These are phyloP conservation scores for Drosophila takahashii DNA, from an alignment of 1,140 invertebrate species.

Conservation along the genomic window DNA sequence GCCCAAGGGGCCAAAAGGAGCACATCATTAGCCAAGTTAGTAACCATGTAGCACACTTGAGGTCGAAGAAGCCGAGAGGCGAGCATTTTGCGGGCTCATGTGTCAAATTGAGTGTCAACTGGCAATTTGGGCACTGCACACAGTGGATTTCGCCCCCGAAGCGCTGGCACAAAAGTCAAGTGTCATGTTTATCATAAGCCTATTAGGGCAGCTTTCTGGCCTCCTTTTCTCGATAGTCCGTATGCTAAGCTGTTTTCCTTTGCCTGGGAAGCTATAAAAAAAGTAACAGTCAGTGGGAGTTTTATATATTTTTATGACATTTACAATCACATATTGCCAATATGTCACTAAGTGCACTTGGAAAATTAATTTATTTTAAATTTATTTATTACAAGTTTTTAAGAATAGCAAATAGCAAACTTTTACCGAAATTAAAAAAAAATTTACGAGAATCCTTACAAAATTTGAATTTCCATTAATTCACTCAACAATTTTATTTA, in stretches of 20 bases:
- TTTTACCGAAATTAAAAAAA: too few species aligned
- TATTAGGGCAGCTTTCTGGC: constrained; percentile 71
- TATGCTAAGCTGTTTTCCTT: background rate
- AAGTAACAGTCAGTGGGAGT: constrained; percentile 15
- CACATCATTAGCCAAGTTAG: constrained; percentile 76
- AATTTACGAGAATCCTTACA: too few species aligned
- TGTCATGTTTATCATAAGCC: constrained; percentile 83
- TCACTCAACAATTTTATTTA: too few species aligned
- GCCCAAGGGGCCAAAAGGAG: constrained; percentile 45
- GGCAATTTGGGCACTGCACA: constrained; percentile 70
- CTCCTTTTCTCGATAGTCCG: background rate
- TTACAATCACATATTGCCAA: constrained; percentile 34
- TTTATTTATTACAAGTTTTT: too few species aligned
- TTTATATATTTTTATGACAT: constrained; percentile 66
- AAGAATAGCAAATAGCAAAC: too few species aligned
- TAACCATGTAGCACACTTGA: constrained; percentile 79
- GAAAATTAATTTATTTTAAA: background rate
- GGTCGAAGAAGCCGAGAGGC: constrained; percentile 43
- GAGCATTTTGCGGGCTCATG: constrained; percentile 67
- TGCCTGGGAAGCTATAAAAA: constrained; percentile 64
- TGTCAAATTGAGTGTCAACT: constrained; percentile 84
- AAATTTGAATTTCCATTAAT: too few species aligned
- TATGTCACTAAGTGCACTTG: constrained; percentile 10
- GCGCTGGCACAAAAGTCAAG: constrained; percentile 60
- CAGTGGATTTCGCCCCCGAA: constrained; percentile 9